phyloP scores from a whole-genome alignment of 2,888 invertebrate species.

The Hypercompe scribonia region DNA sequence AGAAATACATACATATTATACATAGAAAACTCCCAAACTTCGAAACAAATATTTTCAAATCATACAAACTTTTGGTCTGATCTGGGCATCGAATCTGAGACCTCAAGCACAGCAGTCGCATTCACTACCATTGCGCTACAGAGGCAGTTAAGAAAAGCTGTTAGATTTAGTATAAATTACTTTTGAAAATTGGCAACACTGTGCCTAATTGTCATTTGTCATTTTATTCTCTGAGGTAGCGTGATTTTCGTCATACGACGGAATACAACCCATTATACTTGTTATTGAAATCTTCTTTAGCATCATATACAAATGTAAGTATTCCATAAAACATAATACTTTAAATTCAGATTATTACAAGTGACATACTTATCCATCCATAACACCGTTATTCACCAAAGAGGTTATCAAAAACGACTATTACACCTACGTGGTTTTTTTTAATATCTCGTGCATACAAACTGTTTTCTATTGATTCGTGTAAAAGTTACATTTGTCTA shows the following conservation, averaged over 20 bases:
- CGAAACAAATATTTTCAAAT: too few species aligned
- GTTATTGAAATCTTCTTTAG: not conserved
- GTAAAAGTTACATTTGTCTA: not conserved
- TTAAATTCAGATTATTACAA: not conserved
- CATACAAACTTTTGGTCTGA: too few species aligned
- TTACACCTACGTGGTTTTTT: not conserved
- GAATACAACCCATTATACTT: not conserved
- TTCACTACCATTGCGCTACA: too few species aligned
- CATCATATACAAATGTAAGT: conserved; percentile 7
- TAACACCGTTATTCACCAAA: conserved; percentile 5
- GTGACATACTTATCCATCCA: not conserved
- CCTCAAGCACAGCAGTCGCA: too few species aligned
- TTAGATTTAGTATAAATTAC: not conserved
- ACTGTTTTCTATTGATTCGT: not conserved
- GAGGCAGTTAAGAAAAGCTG: too few species aligned
- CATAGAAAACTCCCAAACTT: too few species aligned
- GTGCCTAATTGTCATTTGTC: not conserved
- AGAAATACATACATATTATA: too few species aligned
- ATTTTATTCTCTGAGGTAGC: not conserved
- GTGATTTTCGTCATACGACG: not conserved
- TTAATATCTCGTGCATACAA: too few species aligned
- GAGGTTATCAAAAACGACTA: conserved; percentile 3
- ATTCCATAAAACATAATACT: not conserved
- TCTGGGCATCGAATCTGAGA: too few species aligned
- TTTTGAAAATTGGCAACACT: not conserved